Conservation (phyloP, 2,113 vertebrate species). For the Hyaena hyaena region DNA sequence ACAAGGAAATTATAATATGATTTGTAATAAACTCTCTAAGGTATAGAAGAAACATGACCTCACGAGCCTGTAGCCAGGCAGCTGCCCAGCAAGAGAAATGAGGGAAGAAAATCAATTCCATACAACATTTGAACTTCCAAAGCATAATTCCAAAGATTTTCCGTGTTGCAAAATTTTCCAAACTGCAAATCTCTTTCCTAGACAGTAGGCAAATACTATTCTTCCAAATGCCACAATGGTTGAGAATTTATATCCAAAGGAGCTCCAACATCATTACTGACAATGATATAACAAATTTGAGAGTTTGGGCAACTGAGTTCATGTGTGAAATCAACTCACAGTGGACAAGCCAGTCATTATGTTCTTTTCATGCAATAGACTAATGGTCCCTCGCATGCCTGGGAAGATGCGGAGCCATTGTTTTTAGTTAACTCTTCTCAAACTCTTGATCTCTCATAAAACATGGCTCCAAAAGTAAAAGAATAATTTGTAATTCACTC, state of each 20-base stretch:
- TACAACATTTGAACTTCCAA: background rate
- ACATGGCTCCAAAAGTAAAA: background rate
- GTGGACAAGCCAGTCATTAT: background rate
- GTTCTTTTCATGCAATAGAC: background rate
- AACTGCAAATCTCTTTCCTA: slow-evolving; percentile 71
- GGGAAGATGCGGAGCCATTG: background rate
- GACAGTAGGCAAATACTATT: slow-evolving; percentile 65
- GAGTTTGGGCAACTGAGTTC: slow-evolving; percentile 2
- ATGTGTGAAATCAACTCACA: background rate
- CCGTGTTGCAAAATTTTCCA: slow-evolving; percentile 71
- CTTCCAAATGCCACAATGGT: slow-evolving; percentile 37
- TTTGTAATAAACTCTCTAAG: slow-evolving; percentile 50
- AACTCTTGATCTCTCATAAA: slow-evolving; percentile 10
- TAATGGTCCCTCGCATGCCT: background rate
- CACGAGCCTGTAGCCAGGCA: slow-evolving; percentile 26
- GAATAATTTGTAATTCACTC: background rate
- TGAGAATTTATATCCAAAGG: slow-evolving; percentile 35
- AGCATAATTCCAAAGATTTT: slow-evolving; percentile 59
- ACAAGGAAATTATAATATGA: slow-evolving; percentile 50
- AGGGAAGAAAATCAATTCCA: slow-evolving; percentile 56
- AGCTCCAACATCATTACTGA: background rate
- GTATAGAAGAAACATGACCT: slow-evolving; percentile 60
- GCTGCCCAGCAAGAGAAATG: slow-evolving; percentile 59
- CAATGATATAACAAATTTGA: slow-evolving; percentile 29
- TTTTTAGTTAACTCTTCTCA: slow-evolving; percentile 4